Conservation (phyloP, 2,888 invertebrate genomes). For the Stenichneumon culpator region DNA sequence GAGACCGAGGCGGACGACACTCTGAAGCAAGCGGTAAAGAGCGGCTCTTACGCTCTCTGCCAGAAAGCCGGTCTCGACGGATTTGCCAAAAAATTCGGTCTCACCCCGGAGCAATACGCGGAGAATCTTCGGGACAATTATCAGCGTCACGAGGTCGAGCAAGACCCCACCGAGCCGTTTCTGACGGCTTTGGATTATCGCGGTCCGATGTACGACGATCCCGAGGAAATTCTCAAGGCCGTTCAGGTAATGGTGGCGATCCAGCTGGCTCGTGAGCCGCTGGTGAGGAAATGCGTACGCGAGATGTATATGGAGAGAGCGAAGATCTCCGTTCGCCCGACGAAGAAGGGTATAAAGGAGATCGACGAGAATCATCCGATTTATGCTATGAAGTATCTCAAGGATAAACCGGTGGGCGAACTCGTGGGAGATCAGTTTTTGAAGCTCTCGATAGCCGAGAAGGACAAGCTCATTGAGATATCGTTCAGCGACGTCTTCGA, state of each 20-base stretch:
- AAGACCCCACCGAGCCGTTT: conserved; percentile 92
- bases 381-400: conserved; percentile 94
- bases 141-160: conserved; percentile 96
- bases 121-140: conserved; percentile 98
- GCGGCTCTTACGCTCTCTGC: conserved; percentile 95
- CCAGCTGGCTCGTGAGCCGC: conserved; percentile 95
- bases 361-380: conserved; percentile 97
- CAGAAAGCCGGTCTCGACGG: conserved; percentile 93
- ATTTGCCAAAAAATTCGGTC: conserved; percentile 94
- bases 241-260: conserved; percentile 97
- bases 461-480: conserved; percentile 91
- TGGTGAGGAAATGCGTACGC: conserved; percentile 93
- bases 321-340: conserved; percentile 92
- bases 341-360: conserved; percentile 95
- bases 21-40: conserved; percentile 94
- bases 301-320: conserved; percentile 95
- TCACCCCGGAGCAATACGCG: conserved; percentile 96
- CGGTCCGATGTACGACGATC: conserved; percentile 81
- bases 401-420: conserved; percentile 95
- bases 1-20: conserved; percentile 86
- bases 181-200: conserved; percentile 92
- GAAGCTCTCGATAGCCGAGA: conserved; percentile 91
- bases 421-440: conserved; percentile 95
- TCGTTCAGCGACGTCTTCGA: conserved; percentile 91
- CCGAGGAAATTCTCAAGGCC: conserved; percentile 94